Percentiles rank a stretch among this genome's conserved stretches.
Evolutionary conservation across 2,888 invertebrate genomes (phyloP).

Genomic region (Zelleria hepariella): DNA sequence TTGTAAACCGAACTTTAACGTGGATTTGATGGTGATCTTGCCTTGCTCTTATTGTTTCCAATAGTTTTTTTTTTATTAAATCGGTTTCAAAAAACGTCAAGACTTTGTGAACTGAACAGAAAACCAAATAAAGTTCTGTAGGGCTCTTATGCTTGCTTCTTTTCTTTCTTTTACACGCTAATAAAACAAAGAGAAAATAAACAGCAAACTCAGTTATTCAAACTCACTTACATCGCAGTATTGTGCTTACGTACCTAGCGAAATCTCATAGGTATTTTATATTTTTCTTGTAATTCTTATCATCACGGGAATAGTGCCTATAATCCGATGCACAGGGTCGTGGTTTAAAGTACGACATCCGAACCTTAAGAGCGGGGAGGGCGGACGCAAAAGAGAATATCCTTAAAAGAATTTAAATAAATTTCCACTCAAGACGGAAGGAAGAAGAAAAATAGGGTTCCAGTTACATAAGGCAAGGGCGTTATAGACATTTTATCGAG

Average conservation of each 20-base stretch:
- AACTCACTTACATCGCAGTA: constrained; percentile 43
- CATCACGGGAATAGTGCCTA: neutral
- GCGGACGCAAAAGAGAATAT: constrained; percentile 41
- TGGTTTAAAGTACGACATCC: constrained; percentile 25
- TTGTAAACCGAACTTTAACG: too few species aligned
- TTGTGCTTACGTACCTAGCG: too few species aligned
- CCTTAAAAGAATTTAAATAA: constrained; percentile 65
- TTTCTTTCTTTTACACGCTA: constrained; percentile 3
- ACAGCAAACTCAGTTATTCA: constrained; percentile 23
- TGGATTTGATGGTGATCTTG: too few species aligned
- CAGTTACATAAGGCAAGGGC: constrained; percentile 57
- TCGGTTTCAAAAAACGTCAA: too few species aligned
- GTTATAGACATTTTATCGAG: too few species aligned
- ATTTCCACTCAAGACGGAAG: constrained; percentile 45
- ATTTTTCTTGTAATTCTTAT: neutral
- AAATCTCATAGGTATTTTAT: too few species aligned
- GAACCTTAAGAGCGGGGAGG: constrained; percentile 28
- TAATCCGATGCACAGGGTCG: neutral
- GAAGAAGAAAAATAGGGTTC: constrained; percentile 41
- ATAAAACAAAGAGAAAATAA: constrained; percentile 5
- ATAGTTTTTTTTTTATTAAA: too few species aligned
- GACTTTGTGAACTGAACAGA: too few species aligned
- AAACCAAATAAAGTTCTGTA: too few species aligned
- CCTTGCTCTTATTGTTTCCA: too few species aligned
- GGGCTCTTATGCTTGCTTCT: too few species aligned